These are phyloP conservation scores for Bubalus kerabau DNA, from an alignment of 2,113 vertebrate species.

Conservation along the genomic window DNA sequence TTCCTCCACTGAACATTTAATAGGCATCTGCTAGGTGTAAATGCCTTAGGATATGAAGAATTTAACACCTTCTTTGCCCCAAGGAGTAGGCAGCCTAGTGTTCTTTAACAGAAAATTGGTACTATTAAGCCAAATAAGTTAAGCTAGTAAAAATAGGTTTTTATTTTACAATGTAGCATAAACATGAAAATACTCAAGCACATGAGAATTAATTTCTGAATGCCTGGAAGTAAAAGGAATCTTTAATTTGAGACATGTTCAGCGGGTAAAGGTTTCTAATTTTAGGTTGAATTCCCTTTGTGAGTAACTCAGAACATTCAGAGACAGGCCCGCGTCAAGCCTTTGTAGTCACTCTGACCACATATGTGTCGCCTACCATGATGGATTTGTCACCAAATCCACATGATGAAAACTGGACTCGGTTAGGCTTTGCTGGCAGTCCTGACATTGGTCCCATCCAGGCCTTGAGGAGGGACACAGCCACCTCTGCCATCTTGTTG, in stretches of 20 bases:
- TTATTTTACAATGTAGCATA: constrained; percentile 38
- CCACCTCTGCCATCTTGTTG: not conserved
- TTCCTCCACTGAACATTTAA: not conserved
- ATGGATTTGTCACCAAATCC: not conserved
- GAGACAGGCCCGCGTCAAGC: not conserved
- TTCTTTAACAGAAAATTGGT: constrained; percentile 29
- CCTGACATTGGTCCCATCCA: not conserved
- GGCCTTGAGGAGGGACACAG: not conserved
- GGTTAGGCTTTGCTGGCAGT: not conserved
- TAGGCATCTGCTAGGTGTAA: not conserved
- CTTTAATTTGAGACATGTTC: constrained; percentile 29
- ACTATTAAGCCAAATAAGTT: constrained; percentile 24
- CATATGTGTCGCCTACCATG: not conserved
- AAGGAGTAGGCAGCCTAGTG: not conserved
- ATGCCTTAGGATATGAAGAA: not conserved
- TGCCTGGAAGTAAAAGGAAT: constrained; percentile 26
- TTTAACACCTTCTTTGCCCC: not conserved
- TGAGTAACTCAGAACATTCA: not conserved
- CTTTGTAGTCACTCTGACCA: not conserved
- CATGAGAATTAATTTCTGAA: constrained; percentile 42
- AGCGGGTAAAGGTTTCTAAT: not conserved
- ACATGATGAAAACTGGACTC: not conserved
- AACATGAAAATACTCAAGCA: constrained; percentile 22
- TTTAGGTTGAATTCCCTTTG: not conserved
- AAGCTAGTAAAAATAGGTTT: constrained; percentile 7